Conservation (phyloP, 2,888 invertebrate species). For the Cosmia pyralina region DNA sequence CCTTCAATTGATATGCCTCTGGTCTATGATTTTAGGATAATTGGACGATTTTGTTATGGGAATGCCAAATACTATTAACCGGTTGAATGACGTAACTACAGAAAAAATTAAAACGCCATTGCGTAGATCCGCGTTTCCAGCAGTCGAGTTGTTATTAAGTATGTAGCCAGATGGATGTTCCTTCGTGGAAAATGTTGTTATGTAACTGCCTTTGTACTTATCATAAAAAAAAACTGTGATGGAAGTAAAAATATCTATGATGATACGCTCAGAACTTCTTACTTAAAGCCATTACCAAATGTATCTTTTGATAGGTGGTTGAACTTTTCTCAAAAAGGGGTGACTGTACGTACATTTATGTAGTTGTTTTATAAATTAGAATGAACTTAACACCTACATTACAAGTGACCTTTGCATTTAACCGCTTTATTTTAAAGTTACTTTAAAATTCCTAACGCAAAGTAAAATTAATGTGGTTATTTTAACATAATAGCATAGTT, state of each 20-base stretch:
- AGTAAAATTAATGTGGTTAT: conserved; percentile 36
- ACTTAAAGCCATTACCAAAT: conserved; percentile 12
- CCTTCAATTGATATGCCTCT: no score
- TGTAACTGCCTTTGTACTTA: no score
- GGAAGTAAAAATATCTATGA: neutral
- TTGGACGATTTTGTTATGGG: no score
- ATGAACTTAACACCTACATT: conserved; percentile 30
- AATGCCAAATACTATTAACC: no score
- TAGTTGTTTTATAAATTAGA: conserved; percentile 37
- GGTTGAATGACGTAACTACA: no score
- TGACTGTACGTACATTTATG: conserved; percentile 51
- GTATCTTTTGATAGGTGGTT: conserved; percentile 36
- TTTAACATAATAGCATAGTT: conserved; percentile 27
- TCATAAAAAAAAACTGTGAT: neutral
- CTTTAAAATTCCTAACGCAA: conserved; percentile 13
- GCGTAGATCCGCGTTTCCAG: no score
- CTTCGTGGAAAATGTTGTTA: neutral
- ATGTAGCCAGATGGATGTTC: neutral
- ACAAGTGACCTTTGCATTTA: conserved; percentile 24
- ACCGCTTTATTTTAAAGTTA: conserved; percentile 25
- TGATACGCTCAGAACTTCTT: neutral
- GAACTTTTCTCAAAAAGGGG: conserved; percentile 43
- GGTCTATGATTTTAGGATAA: no score
- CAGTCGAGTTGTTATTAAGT: no score
- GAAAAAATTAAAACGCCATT: no score